Evolutionary conservation across 2,113 vertebrate species (phyloP).

Genomic region (Pituophis catenifer): DNA sequence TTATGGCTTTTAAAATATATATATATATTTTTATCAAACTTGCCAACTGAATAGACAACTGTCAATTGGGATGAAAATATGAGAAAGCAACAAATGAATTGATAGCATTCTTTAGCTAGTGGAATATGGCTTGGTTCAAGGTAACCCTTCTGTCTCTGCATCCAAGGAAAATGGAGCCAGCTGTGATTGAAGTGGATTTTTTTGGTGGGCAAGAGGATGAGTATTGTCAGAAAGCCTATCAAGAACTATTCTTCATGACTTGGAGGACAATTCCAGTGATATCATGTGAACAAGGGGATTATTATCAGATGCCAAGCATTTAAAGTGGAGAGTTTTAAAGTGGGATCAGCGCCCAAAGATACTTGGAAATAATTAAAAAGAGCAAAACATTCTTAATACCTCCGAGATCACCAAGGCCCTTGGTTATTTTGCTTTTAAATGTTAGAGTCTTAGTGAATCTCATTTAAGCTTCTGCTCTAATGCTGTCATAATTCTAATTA

Average conservation of each 20-base stretch:
- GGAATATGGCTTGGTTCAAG: neutral
- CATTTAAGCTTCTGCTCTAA: conserved; percentile 19
- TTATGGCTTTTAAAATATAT: neutral
- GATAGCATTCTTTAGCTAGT: neutral
- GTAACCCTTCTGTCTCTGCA: neutral
- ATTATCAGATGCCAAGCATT: conserved; percentile 13
- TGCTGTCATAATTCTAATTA: conserved; percentile 27
- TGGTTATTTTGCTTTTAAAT: conserved; percentile 35
- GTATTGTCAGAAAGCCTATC: neutral
- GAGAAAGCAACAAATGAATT: neutral
- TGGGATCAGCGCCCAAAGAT: conserved; percentile 6
- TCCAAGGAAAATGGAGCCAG: neutral
- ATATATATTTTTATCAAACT: neutral
- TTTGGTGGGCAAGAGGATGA: neutral
- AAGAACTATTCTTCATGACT: neutral
- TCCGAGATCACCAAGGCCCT: conserved; percentile 14
- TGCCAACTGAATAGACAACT: neutral
- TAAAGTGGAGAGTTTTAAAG: conserved; percentile 9
- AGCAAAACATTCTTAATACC: conserved; percentile 30
- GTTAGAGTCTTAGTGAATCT: conserved; percentile 4
- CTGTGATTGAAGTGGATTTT: neutral
- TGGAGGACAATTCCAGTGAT: neutral
- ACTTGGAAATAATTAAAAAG: conserved; percentile 34
- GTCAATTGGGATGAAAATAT: neutral
- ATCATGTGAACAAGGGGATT: conserved; percentile 8